Conservation (phyloP, 2,888 invertebrate species). For the Sceliomorpha sp. region DNA sequence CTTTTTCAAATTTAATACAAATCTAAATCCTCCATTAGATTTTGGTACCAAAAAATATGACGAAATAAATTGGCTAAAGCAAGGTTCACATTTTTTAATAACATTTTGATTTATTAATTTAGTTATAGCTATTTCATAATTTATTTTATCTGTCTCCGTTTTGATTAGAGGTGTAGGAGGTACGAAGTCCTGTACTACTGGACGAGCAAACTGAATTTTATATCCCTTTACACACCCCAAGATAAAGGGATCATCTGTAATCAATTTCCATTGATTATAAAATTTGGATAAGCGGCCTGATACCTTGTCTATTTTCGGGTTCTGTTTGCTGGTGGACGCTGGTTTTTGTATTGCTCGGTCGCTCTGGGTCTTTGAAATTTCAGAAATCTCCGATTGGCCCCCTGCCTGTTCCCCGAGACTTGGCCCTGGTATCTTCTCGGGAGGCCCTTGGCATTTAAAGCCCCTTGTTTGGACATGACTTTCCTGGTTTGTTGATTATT, state of each 20-base stretch:
- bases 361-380: not conserved
- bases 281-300: not conserved
- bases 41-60: constrained; percentile 9
- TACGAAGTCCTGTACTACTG: not conserved
- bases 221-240: not conserved
- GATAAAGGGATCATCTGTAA: not conserved
- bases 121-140: not conserved
- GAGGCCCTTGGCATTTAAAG: not conserved
- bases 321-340: too few relatives aligned
- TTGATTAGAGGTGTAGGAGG: not conserved
- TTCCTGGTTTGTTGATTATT: not conserved
- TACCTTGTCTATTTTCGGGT: not conserved
- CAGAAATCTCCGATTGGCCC: not conserved
- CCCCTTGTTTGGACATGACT: not conserved
- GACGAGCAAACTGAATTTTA: constrained; percentile 1
- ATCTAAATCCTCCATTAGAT: constrained; percentile 8
- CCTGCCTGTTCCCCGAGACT: not conserved
- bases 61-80: not conserved
- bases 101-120: not conserved
- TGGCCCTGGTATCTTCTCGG: not conserved
- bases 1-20: constrained; percentile 16
- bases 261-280: not conserved
- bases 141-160: not conserved
- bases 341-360: not conserved
- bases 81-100: not conserved